Base-by-base conservation (phyloP, 2,113 vertebrate species). In the Nibea coibor region DNA sequence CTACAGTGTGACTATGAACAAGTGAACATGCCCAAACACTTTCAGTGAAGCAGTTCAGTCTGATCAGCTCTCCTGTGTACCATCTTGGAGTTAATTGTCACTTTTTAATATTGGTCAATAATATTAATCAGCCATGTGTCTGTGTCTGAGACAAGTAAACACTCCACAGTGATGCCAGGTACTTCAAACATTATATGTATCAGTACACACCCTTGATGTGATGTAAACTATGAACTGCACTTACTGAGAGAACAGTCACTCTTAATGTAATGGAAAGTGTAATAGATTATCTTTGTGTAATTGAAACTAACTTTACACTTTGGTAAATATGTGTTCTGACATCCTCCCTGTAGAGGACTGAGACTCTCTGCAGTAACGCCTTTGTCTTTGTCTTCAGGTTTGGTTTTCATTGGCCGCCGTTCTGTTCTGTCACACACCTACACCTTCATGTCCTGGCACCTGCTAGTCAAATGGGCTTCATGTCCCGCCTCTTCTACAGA, bases 381-480 rank as follows among this genome's bases (percentile, higher is more conserved):
- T 2, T 78, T 65, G 64, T 10, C 68, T 81, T 65, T 89, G 77
- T 76, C 88, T 93, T 72, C 90, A 99, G 98, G 90, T 97, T 99
- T 93, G 98, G 98, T 59, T 99, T 99, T 86, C 98, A 99, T 50
- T 93, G 96, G 95, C 97, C 98, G 28, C 98, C 98, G 0, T 99
- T 99, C 93, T 97, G 96, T 80, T 97, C 98, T 0, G 96, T 99
- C 82, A 82, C 94, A 58, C 98, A 99, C 81, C 92, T 99, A 63
- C 98, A 99, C 82, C 97, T 99, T 58, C 98, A 99, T 0, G 95
- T 99, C 48, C 86, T 99, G 86, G 97, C 98, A 35, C 98, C 98
- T 69, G 96, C 89, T 50, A 96, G 96, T 89, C 96, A 98, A 68
- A 92, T 99, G 79, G 94, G 97, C 71, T 97, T 98, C 90, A 86